Evolutionary conservation across 2,797 vertebrate genomes (phyloP), one percentile per base, ranked within the genome.

Genomic region (Scyliorhinus canicula): DNA sequence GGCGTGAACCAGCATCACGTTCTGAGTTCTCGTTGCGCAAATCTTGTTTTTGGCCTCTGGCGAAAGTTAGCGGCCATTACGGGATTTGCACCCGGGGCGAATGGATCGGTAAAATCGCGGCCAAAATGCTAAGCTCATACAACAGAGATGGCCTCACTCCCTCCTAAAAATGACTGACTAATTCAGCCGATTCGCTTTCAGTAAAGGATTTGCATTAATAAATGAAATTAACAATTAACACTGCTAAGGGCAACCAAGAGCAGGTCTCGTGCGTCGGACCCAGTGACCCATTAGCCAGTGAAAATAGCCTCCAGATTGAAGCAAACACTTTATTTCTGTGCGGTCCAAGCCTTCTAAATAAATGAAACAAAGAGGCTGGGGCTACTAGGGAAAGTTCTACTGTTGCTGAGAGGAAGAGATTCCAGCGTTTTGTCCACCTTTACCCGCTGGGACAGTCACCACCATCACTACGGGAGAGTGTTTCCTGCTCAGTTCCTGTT

Each of bases 291-390:
- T 65, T 91, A 65, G 57, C 88, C 88, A 91, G 57, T 91, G 88
- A 91, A 91, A 91, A 91, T 91, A n/a, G 88, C 88, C 88, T 91
- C 88, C 88, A 91, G 88, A 65, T 63, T 91, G 88, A 65, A 65
- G 19, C 88, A 63, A 90, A 91, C 57, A 65, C 88, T 44, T 21
- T 44, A 4, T 16, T 90, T 60, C 86, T 90, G 55, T 90, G 55
- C 57, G 63, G 19, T 60, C 55, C 35, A 60, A 35, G 86, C 86
- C 86, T 90, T 60, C n/a, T 63, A 63, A 90, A 90, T 40, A 90
- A 90, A 63, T 60, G 55, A 63, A 91, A 63, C 55, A 91, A 65
- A 65, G 60, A 91, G 40, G n/a, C 57, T 91, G 88, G 86, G 57
- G 88, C 57, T 11, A 40, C 4, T 57, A 88, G 57, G n/a, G n/a